Evolutionary conservation across 2,888 invertebrate genomes (phyloP), one percentile per base, ranked within the genome.

Genomic region (Pelosia muscerda): DNA sequence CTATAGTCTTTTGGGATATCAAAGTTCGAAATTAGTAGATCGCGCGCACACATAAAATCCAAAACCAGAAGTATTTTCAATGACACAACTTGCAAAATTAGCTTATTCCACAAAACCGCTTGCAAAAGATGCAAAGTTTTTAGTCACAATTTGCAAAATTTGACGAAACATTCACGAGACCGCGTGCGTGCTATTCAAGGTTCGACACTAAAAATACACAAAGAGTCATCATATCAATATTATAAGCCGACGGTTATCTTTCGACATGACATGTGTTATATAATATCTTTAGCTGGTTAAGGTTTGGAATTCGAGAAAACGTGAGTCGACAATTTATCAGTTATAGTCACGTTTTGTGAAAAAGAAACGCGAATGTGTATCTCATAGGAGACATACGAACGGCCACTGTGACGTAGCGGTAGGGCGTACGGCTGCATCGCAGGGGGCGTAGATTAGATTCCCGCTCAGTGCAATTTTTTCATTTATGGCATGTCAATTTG

Each of bases 151-250:
- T 34, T 34, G 13, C 34, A 13, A 49, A 3, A 8, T 31, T 31
- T 31, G 31, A 10, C 8, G 1, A n/a, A 49, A n/a, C 9, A n/a
- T 49, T 49, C n/a, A 49, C 49, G 49, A 42, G 42, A 19, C 15
- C 55, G 25, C 55, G 15, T 11, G 55, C 25, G 28, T 54, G 6
- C 23, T 15, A 19, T 34, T 28, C 61, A 69, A 67, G 61, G 58
- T 67, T 53, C 19, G 26, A 28, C 9, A 78, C 76, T 78, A 78
- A 78, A 74, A 64, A 75, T 75, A 77, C 54, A 60, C 54, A 53
- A 63, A 22, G 22, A 53, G 60, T 77, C 76, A 78, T 78, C 74
- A 72, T 68, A 71, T 68, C 67, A 63, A 49, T 66, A 65, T 66
- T 80, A 75, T 78, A 78, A 69, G 56, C 54, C 42, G 63, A 28